Evolutionary conservation across 2,113 vertebrate genomes (phyloP), one percentile per base, ranked within the genome.

Genomic region (Caracal caracal): DNA sequence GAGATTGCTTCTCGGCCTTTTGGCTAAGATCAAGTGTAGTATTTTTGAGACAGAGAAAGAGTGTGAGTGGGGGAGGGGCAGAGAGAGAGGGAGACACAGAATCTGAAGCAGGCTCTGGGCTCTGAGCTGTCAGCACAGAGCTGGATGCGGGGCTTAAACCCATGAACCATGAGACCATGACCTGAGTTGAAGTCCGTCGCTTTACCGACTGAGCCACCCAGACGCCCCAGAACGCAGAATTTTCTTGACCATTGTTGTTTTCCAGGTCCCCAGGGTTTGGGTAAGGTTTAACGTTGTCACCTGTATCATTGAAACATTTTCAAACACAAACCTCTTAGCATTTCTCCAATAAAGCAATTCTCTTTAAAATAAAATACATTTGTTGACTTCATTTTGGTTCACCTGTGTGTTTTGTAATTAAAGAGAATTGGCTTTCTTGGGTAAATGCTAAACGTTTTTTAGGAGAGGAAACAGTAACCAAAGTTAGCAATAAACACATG

Each of bases 321-420:
- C 68, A 96, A 95, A 83, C 13, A 63, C 65, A 59, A 47, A 95
- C 28, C 13, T 76, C 17, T 79, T 59, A 53, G 43, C 33, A 59
- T 91, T 94, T 90, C 4, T 88, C 40, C 84, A 86, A 82, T 70
- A 82, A 92, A 63, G 22, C 43, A 76, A 47, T 93, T 91, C 28
- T 93, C 26, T 95, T 68, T 76, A 91, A 93, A 86, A 78, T 10
- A 88, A 93, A 86, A 80, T 37, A 85, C 66, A 75, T 28, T 56
- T 93, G 61, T 94, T 95, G 37, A 78, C 59, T 91, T 97, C 68
- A 71, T 19, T 96, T 80, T 88, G 20, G 43, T 84, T 91, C 93
- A 90, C 76, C 53, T 65, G 84, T 66, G 22, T 81, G n/a, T 87
- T 94, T 94, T 96, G 20, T 92, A 86, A 89, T 89, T 73, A 97